These are phyloP conservation scores for Macrochelys suwanniensis DNA, from an alignment of 2,797 vertebrate species.

Conservation along the genomic window DNA sequence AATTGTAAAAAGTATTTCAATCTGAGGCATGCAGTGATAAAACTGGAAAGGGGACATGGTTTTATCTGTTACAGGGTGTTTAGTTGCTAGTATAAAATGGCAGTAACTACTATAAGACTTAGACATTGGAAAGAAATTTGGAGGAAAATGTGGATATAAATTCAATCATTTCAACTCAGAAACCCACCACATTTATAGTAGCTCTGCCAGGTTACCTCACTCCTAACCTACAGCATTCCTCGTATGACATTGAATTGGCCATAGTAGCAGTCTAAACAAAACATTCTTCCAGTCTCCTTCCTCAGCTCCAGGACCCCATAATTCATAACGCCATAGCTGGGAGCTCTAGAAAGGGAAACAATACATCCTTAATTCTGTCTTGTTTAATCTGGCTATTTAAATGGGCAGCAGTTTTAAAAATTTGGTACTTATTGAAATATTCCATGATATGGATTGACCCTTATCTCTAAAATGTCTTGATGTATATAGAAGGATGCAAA, in stretches of 20 bases:
- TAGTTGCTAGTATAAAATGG: not conserved
- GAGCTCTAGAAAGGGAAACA: constrained; percentile 55
- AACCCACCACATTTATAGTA: not conserved
- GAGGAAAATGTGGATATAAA: not conserved
- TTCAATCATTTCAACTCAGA: not conserved
- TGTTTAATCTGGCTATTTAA: constrained; percentile 60
- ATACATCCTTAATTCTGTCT: constrained; percentile 23
- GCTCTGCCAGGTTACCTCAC: not conserved
- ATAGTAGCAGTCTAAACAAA: constrained; percentile 73
- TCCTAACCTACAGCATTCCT: constrained; percentile 50
- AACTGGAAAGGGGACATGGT: not conserved
- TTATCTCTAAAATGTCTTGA: constrained; percentile 20
- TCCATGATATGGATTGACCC: constrained; percentile 30
- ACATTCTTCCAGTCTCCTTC: constrained; percentile 58
- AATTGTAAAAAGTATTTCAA: not conserved
- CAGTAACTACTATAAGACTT: not conserved
- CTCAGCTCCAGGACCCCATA: constrained; percentile 43
- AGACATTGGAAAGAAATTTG: not conserved
- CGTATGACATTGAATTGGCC: constrained; percentile 30
- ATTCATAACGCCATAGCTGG: constrained; percentile 58
- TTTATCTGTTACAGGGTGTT: not conserved
- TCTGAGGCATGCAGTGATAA: not conserved
- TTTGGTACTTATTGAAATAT: constrained; percentile 18
- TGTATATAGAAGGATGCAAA: constrained; percentile 5
- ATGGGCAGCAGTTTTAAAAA: constrained; percentile 6